Base-by-base conservation (phyloP, 2,797 vertebrate genomes). In the Silurus lanzhouensis region DNA sequence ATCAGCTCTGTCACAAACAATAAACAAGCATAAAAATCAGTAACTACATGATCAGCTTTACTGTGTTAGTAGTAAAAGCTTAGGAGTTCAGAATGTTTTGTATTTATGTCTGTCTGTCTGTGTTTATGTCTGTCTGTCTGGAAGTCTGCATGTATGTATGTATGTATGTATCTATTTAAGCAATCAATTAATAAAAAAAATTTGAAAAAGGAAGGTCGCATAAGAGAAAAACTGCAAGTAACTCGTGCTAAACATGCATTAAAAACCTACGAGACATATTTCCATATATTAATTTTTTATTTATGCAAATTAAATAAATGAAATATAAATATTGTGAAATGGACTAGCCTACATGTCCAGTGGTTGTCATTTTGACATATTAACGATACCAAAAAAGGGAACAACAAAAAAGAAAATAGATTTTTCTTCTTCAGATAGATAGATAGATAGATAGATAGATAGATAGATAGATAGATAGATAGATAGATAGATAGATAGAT, bases 401-500 rank as follows among this genome's bases (percentile, higher is more conserved):
- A 17, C 8, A 63, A 22, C 2, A 64, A n/a, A 25, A 2, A 64
- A n/a, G 10, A n/a, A 63, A 4, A 63, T n/a, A 1, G 31, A 38
- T 38, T 38, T 38, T 38, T 38, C 31, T 38, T 38, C 31, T 38
- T 38, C 4, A 38, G 38, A 52, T 52, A 52, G 6, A 52, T 52
- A 52, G 6, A 52, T 52, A 52, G 6, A 48, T 48, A 61, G 5
- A 61, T 61, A 2, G 19, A 20, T 61, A n/a, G 8, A 68, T 70
- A 46, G 17, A 71, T 71, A 46, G 31, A 70, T 70, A 44, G 31
- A 71, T 71, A 71, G 6, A 19, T 27, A 38, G 2, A 48, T 72
- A 72, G 44, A 72, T 74, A 74, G 48, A 75, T 57, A 75, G 22
- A 75, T 8, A 55, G 22, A 76, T 9, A 76, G 52, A 31, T n/a